Base-by-base conservation (phyloP, 53 echinoderm and acorn worm species). In the Astropecten irregularis region DNA sequence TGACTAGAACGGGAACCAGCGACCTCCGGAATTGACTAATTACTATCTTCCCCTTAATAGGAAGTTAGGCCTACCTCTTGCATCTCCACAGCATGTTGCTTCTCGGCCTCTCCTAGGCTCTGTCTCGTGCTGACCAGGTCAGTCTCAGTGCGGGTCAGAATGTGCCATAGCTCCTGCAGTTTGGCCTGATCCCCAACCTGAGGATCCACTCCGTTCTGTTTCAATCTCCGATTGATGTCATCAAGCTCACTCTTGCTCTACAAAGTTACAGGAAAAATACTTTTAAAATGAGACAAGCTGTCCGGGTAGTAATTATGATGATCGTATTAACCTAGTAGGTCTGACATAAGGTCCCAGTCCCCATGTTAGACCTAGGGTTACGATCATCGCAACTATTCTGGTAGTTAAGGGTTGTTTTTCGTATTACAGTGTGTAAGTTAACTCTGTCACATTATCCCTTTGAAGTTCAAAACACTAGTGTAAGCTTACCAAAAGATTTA, bases 201-300 rank as follows among this genome's bases (percentile, higher is more conserved):
- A 0, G 84, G 84, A 52, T 71, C 71, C 0, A 84, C 32, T 20
- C 84, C 84, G 37, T 71, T 70, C 39, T 71, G 44, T 57, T 68
- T 58, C 33, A 84, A 42, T 42, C 70, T 35, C 3, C 40, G 70
- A 33, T 70, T 69, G 22, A 84, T 84, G 28, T 69, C 84, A 6
- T 84, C 84, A 9, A 71, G 40, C 19, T 84, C 84, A 30, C 40
- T 84, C 70, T 69, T 84, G 29, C 58, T 70, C 84, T 84, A 40
- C 14, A 56, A 6, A 38, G 4, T 16, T 10, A 37, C 2, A 55
- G 14, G 10, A 54, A 36, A 16, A 9, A 35, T 16, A 56, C 4
- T 54, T n/a, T 54, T 4, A 8, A 49, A 47, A 5, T 9, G 3
- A 51, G 26, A 42, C 2, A n/a, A 35, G 7, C 9, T 8, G 20